Evolutionary conservation across 2,888 invertebrate genomes (phyloP), one percentile per base, ranked within the genome.

Genomic region (Eueremaeus valkanovi): DNA sequence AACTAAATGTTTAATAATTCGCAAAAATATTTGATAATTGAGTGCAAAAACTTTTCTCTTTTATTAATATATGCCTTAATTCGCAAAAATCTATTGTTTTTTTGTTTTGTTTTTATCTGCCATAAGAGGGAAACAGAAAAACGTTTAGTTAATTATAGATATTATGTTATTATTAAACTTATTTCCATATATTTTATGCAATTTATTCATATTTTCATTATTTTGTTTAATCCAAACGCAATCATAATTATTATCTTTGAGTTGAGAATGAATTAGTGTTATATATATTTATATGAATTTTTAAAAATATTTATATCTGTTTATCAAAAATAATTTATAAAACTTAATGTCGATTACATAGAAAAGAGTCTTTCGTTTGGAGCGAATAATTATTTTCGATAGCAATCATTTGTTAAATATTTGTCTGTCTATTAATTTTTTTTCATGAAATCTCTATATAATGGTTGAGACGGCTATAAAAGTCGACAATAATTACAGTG

Each of bases 381-480:
- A 70, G 45, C 29, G 27, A 70, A 42, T 70, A 70, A 70, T 70
- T 70, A 70, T 42, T 70, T 70, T 45, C 18, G 70, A 70, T 70
- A 11, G 29, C 21, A 70, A 70, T 70, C 70, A 13, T 70, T 45
- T 45, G 70, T 70, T 45, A 70, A 70, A 70, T 70, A 70, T 70
- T 70, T 70, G 70, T 70, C 70, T 70, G 70, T 70, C 70, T 70
- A 70, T 70, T 70, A 70, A 70, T 70, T 70, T 70, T 63, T n/a
- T n/a, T 8, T 18, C 21, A 0, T 5, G 6, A 18, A 63, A 63
- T 29, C 18, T 63, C 63, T 68, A 27, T 66, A 45, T 42, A 42
- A 70, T 40, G 70, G 70, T 27, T 18, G 27, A 16, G 27, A 66
- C n/a, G 21, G 24, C 24, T 27, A 45, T 42, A 45, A 63, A 45